phyloP scores from a whole-genome alignment of 2,888 invertebrate genomes.

The Adelognathus sp. region DNA sequence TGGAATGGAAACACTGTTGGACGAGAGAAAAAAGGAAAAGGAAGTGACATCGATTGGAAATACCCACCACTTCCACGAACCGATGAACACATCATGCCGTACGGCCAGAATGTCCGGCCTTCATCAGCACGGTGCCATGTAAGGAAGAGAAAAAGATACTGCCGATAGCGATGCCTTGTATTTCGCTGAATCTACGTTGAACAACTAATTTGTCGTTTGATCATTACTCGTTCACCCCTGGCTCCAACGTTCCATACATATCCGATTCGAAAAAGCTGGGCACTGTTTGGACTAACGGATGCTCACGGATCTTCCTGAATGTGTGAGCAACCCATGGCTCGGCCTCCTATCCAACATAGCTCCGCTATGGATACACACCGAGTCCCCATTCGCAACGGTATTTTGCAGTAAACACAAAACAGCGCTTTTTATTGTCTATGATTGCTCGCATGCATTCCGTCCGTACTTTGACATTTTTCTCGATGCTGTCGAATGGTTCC shows the following conservation, averaged over 20 bases:
- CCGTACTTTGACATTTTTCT: neutral
- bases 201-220: conserved; percentile 55
- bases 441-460: neutral
- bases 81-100: neutral
- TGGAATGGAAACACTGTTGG: conserved; percentile 26
- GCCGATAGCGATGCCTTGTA: conserved; percentile 38
- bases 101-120: conserved; percentile 11
- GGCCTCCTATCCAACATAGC: neutral
- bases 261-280: neutral
- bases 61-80: conserved; percentile 47
- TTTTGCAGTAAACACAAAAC: neutral
- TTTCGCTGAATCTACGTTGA: conserved; percentile 43
- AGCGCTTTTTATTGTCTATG: neutral
- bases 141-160: neutral
- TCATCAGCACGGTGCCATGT: neutral
- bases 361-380: neutral
- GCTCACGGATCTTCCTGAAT: conserved; percentile 27
- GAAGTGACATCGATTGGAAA: conserved; percentile 67
- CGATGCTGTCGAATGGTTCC: neutral
- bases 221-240: conserved; percentile 36
- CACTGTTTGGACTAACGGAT: neutral
- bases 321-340: conserved; percentile 2
- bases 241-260: neutral
- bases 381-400: neutral
- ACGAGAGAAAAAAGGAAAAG: conserved; percentile 35